phyloP scores from a whole-genome alignment of 1,140 invertebrate genomes.

The Steinernema khuongi region DNA sequence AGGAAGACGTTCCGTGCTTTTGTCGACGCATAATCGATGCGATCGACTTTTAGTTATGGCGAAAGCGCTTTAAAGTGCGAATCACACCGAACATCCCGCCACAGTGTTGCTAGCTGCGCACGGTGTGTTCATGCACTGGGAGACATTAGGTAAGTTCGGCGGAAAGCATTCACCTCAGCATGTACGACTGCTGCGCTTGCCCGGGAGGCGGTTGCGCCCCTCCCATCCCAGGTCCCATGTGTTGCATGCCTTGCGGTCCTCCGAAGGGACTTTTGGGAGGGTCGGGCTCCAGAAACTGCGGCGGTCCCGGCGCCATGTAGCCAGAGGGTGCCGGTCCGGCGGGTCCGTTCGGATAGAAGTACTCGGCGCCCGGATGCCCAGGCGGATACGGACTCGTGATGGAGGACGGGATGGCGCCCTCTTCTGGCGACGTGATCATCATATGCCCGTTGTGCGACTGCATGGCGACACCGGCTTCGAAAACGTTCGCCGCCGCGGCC shows the following conservation, averaged over 20 bases:
- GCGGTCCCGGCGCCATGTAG: neutral
- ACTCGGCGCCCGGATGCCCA: neutral
- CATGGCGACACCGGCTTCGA: neutral
- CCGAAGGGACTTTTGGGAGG: neutral
- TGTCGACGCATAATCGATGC: too few relatives aligned
- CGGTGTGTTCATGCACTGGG: too few relatives aligned
- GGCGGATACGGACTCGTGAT: neutral
- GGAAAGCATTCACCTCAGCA: neutral
- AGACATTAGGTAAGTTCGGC: too few relatives aligned
- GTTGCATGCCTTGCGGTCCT: neutral
- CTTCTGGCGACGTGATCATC: neutral
- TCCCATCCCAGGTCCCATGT: neutral
- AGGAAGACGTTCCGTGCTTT: too few relatives aligned
- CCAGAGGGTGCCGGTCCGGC: neutral
- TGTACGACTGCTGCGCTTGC: neutral
- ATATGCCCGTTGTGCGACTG: slow-evolving; percentile 5
- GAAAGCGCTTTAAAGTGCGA: too few relatives aligned
- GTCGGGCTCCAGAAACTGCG: neutral
- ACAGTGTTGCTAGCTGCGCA: too few relatives aligned
- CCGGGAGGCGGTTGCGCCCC: neutral
- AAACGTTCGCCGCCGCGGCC: neutral
- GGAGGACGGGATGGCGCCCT: neutral
- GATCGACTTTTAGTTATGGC: too few relatives aligned
- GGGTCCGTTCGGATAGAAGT: neutral
- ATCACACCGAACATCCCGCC: too few relatives aligned